These are phyloP conservation scores for Pangasianodon gigas DNA, from an alignment of 2,113 vertebrate genomes.

Conservation along the genomic window DNA sequence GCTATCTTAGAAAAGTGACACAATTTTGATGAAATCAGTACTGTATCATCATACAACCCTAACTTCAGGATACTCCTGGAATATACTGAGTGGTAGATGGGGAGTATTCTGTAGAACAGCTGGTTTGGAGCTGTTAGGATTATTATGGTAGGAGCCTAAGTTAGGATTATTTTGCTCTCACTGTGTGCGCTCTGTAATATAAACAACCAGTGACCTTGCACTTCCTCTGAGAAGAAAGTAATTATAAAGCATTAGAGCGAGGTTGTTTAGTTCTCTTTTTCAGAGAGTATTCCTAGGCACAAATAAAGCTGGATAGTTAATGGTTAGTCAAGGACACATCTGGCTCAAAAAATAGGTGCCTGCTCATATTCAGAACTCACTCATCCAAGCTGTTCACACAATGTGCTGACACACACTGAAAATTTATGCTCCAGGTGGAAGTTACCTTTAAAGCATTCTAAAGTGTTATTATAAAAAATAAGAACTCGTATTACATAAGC, in stretches of 20 bases:
- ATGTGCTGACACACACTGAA: background rate
- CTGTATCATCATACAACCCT: background rate
- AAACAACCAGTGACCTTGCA: conserved; percentile 1
- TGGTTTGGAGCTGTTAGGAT: background rate
- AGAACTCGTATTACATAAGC: background rate
- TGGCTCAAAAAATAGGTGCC: background rate
- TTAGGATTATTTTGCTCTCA: background rate
- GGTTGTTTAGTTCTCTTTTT: background rate
- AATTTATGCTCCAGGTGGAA: background rate
- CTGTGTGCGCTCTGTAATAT: background rate
- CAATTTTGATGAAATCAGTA: background rate
- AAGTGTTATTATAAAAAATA: background rate
- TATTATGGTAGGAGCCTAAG: too few relatives aligned
- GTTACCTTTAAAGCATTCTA: background rate
- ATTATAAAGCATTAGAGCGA: background rate
- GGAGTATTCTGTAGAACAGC: background rate
- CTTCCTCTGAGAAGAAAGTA: background rate
- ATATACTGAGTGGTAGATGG: background rate
- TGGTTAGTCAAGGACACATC: conserved; percentile 17
- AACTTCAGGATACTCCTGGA: background rate
- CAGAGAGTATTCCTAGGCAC: background rate
- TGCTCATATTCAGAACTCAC: background rate
- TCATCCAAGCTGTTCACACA: background rate
- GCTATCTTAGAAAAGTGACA: background rate
- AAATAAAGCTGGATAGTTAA: conserved; percentile 1